Evolutionary conservation across 2,888 invertebrate species (phyloP).

Genomic region (Nomada hirtipes): DNA sequence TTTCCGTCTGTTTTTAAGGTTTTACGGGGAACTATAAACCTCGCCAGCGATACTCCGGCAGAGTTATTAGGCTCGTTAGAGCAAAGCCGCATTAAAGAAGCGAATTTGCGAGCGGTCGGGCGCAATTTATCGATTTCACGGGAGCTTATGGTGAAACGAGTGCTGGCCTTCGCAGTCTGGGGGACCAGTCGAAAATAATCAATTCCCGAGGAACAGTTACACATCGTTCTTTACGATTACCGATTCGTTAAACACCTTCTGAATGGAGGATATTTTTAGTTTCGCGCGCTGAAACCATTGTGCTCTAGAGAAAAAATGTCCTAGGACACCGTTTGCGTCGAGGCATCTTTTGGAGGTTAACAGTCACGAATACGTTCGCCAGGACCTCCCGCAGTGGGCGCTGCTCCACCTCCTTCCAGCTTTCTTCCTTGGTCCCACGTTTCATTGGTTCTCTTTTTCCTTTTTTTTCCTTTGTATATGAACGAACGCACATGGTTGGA

Average conservation of each 20-base stretch:
- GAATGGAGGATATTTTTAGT: neutral
- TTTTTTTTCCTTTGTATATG: constrained; percentile 7
- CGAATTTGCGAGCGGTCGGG: constrained; percentile 47
- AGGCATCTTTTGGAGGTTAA: constrained; percentile 18
- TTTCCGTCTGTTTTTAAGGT: constrained; percentile 34
- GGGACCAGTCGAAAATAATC: constrained; percentile 21
- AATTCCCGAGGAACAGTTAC: neutral
- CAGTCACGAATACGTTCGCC: constrained; percentile 39
- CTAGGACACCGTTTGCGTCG: constrained; percentile 5
- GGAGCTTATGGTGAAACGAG: constrained; percentile 34
- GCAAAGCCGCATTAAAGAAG: constrained; percentile 53
- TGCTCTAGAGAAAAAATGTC: constrained; percentile 1
- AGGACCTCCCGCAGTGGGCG: constrained; percentile 41
- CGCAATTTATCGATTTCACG: constrained; percentile 51
- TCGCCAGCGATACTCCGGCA: constrained; percentile 18
- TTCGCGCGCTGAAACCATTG: neutral
- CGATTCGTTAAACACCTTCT: constrained; percentile 17
- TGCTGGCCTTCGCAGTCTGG: neutral
- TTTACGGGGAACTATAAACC: constrained; percentile 42
- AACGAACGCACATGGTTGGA: constrained; percentile 37
- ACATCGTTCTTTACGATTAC: neutral
- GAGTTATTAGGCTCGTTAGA: constrained; percentile 52
- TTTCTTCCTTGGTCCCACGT: neutral
- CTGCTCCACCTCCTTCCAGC: constrained; percentile 2
- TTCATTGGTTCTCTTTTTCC: neutral